Evolutionary conservation across 1,140 invertebrate genomes (phyloP).

Genomic region (Lepidurus packardi): DNA sequence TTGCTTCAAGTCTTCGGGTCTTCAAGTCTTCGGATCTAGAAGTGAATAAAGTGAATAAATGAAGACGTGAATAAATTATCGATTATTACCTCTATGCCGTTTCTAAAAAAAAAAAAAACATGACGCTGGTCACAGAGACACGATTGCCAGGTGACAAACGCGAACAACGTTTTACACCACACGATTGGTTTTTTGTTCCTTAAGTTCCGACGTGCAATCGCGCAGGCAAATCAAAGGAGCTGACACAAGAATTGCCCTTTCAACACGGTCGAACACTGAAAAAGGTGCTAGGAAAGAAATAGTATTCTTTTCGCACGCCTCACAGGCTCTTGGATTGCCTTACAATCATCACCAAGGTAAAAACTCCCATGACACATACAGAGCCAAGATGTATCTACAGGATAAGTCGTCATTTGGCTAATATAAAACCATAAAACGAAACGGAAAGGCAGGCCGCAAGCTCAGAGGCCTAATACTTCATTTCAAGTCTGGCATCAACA

Average conservation of each 20-base stretch:
- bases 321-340: not conserved
- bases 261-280: not conserved
- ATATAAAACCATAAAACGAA: slow-evolving; percentile 10
- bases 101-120: not conserved
- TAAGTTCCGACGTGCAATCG: not conserved
- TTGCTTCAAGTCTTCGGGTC: no score
- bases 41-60: no score
- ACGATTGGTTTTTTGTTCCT: not conserved
- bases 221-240: not conserved
- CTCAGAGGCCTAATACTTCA: not conserved
- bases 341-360: not conserved
- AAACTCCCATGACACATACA: not conserved
- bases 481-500: not conserved
- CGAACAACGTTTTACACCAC: not conserved
- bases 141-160: slow-evolving; percentile 3
- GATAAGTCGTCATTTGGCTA: not conserved
- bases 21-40: no score
- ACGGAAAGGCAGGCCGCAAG: not conserved
- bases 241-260: not conserved
- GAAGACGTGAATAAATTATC: not conserved
- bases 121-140: not conserved
- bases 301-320: not conserved
- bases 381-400: not conserved
- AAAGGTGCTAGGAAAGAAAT: slow-evolving; percentile 5
- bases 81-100: not conserved